phyloP scores from a whole-genome alignment of 2,113 vertebrate species.

The Thunnus maccoyii region DNA sequence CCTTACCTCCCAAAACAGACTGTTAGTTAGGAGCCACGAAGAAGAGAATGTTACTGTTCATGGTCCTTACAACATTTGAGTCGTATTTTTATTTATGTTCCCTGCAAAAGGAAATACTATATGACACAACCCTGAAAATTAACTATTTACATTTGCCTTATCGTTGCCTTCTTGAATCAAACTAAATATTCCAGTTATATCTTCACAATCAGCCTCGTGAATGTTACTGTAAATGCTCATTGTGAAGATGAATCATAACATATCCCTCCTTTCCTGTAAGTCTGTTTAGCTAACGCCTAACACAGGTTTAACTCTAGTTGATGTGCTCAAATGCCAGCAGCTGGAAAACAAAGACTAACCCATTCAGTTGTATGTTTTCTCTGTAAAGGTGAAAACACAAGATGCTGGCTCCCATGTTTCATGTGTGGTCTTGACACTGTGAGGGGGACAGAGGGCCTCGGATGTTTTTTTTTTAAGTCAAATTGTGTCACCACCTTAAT shows the following conservation, averaged over 20 bases:
- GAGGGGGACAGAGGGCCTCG: slow-evolving; percentile 35
- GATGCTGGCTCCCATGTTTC: slow-evolving; percentile 2
- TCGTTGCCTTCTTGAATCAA: slow-evolving; percentile 68
- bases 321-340: slow-evolving; percentile 66
- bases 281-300: slow-evolving; percentile 16
- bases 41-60: slow-evolving; percentile 25
- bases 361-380: slow-evolving; percentile 25
- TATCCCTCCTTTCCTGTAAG: background rate
- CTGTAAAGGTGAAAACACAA: slow-evolving; percentile 27
- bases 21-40: slow-evolving; percentile 54
- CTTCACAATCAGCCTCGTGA: slow-evolving; percentile 37
- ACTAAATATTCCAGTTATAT: slow-evolving; percentile 37
- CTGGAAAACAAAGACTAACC: slow-evolving; percentile 71
- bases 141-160: slow-evolving; percentile 68
- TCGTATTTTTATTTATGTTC: slow-evolving; percentile 24
- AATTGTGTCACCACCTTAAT: slow-evolving; percentile 38
- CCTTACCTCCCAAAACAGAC: slow-evolving; percentile 60
- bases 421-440: slow-evolving; percentile 22
- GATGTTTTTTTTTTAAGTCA: slow-evolving; percentile 12
- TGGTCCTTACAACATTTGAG: slow-evolving; percentile 4
- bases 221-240: slow-evolving; percentile 52
- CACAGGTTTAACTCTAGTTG: slow-evolving; percentile 62
- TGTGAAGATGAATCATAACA: slow-evolving; percentile 45
- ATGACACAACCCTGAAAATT: slow-evolving; percentile 27
- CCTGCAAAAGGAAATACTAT: slow-evolving; percentile 29